Evolutionary conservation across 2,888 invertebrate genomes (phyloP), one percentile per base, ranked within the genome.

Genomic region (Melanargia galathea): DNA sequence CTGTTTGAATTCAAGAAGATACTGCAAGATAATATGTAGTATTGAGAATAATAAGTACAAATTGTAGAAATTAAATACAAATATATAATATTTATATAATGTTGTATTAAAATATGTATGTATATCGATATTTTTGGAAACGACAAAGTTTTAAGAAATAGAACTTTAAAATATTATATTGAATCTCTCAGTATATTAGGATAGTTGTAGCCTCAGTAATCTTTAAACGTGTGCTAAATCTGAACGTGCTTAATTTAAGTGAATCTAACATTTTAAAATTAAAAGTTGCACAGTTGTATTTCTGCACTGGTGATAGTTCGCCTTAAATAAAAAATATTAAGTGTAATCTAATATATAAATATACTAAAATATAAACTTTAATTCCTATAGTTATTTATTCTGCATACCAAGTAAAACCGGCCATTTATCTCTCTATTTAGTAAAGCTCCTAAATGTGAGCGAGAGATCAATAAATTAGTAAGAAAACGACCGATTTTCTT

Each of bases 101-200:
- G n/a, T 2, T 40, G 8, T 0, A 40, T 16, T 16, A 40, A 16
- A 40, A 24, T 26, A 30, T 49, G n/a, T 13, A 22, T 48, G 10
- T n/a, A 49, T 30, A 49, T n/a, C n/a, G 18, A 18, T 51, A 51
- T 51, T 51, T 51, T 51, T 51, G 51, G 51, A 51, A 30, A 49
- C 1, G 30, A 51, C 10, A 51, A 18, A 33, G 26, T 40, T 40
- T 8, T 16, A 49, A 49, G 7, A 30, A 30, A 2, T 10, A 11
- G 24, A 30, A 11, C 5, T 46, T 24, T 46, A 46, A 46, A 46
- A 10, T 49, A 30, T 51, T 11, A 24, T 24, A 48, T 13, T 30
- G 30, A 18, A 33, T 30, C 30, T 51, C 30, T 48, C 22, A n/a
- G 16, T 30, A 51, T 51, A 3, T 3, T 51, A 26, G 13, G 46